A percentile compares a stretch with the other conserved stretches of the same genome.
phyloP scores from a whole-genome alignment of 2,797 vertebrate species.

The Aplochiton taeniatus region DNA sequence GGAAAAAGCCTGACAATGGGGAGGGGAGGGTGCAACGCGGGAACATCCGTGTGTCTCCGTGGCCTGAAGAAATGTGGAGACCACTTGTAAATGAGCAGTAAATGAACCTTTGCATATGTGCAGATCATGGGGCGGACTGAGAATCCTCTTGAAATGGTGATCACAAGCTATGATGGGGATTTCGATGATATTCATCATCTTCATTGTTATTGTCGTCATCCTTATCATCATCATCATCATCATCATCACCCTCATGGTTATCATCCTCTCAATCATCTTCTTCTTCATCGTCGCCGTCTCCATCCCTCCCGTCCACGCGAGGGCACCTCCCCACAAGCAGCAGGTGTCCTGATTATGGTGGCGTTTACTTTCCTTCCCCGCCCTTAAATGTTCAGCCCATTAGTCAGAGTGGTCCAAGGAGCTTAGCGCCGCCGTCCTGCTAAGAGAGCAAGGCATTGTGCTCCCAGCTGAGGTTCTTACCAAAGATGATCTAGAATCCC shows the following conservation, averaged over 20 bases:
- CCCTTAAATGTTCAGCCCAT: slow-evolving; percentile 62
- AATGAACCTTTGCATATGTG: too few relatives aligned
- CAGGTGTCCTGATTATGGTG: slow-evolving; percentile 66
- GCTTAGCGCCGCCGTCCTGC: slow-evolving; percentile 54
- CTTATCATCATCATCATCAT: slow-evolving; percentile 14
- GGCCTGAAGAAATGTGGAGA: not conserved
- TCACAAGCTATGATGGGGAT: too few relatives aligned
- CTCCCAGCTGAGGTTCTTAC: slow-evolving; percentile 34
- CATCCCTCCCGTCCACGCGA: not conserved
- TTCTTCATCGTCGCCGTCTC: not conserved
- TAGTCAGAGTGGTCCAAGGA: slow-evolving; percentile 63
- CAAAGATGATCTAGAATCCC: slow-evolving; percentile 31
- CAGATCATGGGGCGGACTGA: too few relatives aligned
- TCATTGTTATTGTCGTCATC: not conserved
- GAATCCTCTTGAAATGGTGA: too few relatives aligned
- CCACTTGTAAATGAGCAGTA: too few relatives aligned
- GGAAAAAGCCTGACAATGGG: slow-evolving; percentile 42
- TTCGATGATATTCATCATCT: not conserved
- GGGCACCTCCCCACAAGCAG: slow-evolving; percentile 47
- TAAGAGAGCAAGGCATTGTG: slow-evolving; percentile 56
- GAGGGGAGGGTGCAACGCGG: slow-evolving; percentile 20
- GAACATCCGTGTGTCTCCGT: slow-evolving; percentile 12
- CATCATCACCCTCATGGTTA: slow-evolving; percentile 2
- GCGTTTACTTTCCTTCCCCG: slow-evolving; percentile 29
- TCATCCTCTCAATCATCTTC: not conserved